Percentiles rank a stretch among this genome's conserved stretches.
Evolutionary conservation across 2,888 invertebrate species (phyloP).

Genomic region (Drosophila formosana): DNA sequence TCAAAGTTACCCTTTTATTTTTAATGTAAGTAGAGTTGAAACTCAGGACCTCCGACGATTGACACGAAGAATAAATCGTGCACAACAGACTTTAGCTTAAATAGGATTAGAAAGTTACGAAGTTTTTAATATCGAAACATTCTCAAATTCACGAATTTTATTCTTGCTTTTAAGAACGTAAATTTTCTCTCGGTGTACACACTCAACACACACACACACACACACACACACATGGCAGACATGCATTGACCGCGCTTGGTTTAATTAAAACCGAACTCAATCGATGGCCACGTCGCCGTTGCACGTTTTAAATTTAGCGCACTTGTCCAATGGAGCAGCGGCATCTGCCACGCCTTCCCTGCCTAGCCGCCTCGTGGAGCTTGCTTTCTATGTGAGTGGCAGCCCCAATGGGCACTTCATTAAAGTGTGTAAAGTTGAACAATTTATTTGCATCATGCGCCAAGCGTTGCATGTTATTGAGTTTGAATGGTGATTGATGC

Average conservation of each 20-base stretch:
- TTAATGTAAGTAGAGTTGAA: too few relatives aligned
- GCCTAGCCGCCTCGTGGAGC: background rate
- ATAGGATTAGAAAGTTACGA: too few relatives aligned
- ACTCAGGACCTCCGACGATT: too few relatives aligned
- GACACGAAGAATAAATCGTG: too few relatives aligned
- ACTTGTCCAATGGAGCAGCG: conserved; percentile 22
- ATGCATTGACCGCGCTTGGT: conserved; percentile 38
- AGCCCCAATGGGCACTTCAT: conserved; percentile 56
- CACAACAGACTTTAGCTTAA: too few relatives aligned
- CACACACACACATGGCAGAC: conserved; percentile 12
- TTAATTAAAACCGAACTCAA: conserved; percentile 69
- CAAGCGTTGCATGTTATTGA: conserved; percentile 53
- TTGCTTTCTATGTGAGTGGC: conserved; percentile 17
- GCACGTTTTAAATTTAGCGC: conserved; percentile 74
- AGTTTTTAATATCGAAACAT: too few relatives aligned
- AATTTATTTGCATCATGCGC: conserved; percentile 72
- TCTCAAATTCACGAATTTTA: too few relatives aligned
- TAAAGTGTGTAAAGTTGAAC: conserved; percentile 68
- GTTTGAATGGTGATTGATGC: conserved; percentile 56
- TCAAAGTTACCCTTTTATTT: too few relatives aligned
- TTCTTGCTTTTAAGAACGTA: too few relatives aligned
- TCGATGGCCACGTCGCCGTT: conserved; percentile 54
- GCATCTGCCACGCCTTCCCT: background rate
- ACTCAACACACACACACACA: background rate
- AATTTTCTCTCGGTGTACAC: too few relatives aligned